Percentiles rank a stretch among this genome's conserved stretches.
Conservation (phyloP, 1,140 invertebrate genomes). For the Lethocerus indicus region DNA sequence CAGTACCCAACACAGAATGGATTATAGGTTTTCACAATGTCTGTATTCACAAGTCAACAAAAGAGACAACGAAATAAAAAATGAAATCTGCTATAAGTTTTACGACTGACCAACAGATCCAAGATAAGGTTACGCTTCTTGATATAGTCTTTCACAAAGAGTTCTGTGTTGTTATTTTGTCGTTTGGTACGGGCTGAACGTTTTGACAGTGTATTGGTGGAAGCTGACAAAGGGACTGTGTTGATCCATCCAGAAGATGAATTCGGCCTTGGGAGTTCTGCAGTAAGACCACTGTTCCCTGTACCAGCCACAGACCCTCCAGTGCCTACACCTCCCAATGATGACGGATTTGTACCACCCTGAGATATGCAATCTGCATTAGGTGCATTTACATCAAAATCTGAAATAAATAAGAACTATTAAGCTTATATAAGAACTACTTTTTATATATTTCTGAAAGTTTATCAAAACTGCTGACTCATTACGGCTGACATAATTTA, state of each 20-base stretch:
- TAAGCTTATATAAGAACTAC: no score
- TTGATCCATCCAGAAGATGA: slow-evolving; percentile 65
- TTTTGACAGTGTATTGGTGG: slow-evolving; percentile 58
- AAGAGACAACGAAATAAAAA: no score
- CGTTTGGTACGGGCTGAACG: slow-evolving; percentile 50
- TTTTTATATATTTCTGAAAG: no score
- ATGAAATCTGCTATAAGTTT: no score
- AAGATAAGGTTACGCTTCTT: slow-evolving; percentile 89
- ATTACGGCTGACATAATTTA: no score
- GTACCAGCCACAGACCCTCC: neutral
- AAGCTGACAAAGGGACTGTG: slow-evolving; percentile 54
- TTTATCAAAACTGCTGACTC: no score
- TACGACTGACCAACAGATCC: slow-evolving; percentile 54
- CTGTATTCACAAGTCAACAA: no score
- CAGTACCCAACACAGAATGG: no score
- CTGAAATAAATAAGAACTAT: slow-evolving; percentile 20
- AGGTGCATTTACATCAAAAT: slow-evolving; percentile 28
- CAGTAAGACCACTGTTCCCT: neutral
- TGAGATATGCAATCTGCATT: no score
- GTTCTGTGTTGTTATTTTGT: slow-evolving; percentile 42
- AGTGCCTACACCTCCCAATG: slow-evolving; percentile 4
- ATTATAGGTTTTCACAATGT: no score
- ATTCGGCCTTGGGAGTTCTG: slow-evolving; percentile 13
- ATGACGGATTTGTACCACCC: no score
- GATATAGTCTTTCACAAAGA: slow-evolving; percentile 85